Percentiles rank a stretch among this genome's conserved stretches.
Evolutionary conservation across 2,797 vertebrate species (phyloP).

Genomic region (Basileuterus tristriatus): DNA sequence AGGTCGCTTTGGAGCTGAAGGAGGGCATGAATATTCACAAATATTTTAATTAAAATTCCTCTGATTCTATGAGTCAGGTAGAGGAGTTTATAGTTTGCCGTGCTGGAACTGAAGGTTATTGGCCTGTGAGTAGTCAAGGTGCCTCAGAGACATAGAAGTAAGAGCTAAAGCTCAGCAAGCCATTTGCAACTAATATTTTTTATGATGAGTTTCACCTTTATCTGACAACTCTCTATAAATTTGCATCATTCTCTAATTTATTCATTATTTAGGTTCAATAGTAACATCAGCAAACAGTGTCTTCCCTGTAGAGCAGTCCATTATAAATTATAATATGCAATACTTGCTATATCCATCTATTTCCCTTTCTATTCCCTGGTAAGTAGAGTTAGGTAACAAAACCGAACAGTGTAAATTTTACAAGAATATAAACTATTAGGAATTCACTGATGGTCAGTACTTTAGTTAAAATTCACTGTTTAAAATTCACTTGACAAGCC

Average conservation of each 20-base stretch:
- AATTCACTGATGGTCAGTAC: neutral
- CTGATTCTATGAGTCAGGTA: neutral
- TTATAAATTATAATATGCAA: neutral
- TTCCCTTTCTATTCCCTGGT: neutral
- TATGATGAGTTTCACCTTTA: slow-evolving; percentile 14
- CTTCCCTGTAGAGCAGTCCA: neutral
- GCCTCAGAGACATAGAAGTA: neutral
- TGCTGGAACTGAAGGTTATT: neutral
- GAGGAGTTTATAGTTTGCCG: neutral
- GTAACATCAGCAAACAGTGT: neutral
- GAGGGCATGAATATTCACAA: neutral
- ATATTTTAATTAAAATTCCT: neutral
- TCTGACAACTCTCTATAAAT: neutral
- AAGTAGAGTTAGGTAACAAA: neutral
- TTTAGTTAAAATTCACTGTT: neutral
- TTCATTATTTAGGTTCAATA: slow-evolving; percentile 20
- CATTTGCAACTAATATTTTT: neutral
- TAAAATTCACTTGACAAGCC: neutral
- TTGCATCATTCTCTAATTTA: slow-evolving; percentile 12
- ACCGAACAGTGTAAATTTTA: neutral
- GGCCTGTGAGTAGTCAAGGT: neutral
- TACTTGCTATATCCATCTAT: neutral
- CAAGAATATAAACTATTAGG: neutral
- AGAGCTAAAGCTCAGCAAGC: neutral
- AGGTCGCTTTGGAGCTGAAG: neutral